Evolutionary conservation across 2,797 vertebrate species (phyloP).

Genomic region (Valencia hispanica): DNA sequence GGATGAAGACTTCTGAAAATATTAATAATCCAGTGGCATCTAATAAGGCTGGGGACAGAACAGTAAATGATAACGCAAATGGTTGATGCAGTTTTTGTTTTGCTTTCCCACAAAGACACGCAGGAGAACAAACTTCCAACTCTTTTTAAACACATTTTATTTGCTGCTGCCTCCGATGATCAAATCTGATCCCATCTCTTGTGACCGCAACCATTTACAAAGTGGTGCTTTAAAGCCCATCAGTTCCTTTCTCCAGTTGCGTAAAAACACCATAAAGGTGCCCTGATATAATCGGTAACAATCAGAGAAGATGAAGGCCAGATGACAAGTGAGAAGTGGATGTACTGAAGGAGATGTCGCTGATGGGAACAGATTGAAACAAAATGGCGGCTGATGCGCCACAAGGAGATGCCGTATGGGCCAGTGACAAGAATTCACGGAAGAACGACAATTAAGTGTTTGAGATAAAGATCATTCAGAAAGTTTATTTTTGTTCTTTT

Average conservation of each 20-base stretch:
- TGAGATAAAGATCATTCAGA: constrained; percentile 22
- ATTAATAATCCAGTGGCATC: constrained; percentile 47
- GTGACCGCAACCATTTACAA: constrained; percentile 69
- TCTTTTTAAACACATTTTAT: constrained; percentile 57
- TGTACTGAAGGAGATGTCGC: constrained; percentile 53
- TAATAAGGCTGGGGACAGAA: constrained; percentile 31
- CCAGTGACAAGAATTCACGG: constrained; percentile 31
- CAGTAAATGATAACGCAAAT: constrained; percentile 28
- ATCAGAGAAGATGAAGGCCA: constrained; percentile 69
- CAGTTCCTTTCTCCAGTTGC: constrained; percentile 54
- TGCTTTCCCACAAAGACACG: constrained; percentile 5
- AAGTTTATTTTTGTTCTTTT: constrained; percentile 14
- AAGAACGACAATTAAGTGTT: constrained; percentile 22
- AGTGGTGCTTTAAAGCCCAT: constrained; percentile 72
- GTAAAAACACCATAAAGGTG: constrained; percentile 50
- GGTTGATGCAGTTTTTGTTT: constrained; percentile 36
- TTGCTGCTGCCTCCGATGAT: constrained; percentile 41
- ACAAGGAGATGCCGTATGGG: constrained; percentile 30
- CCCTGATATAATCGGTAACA: constrained; percentile 67
- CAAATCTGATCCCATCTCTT: constrained; percentile 73
- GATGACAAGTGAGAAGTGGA: constrained; percentile 67
- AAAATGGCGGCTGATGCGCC: constrained; percentile 62
- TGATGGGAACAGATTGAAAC: constrained; percentile 72
- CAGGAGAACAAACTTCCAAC: constrained; percentile 34
- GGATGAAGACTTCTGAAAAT: constrained; percentile 44